These are phyloP conservation scores for Momotus momota DNA, from an alignment of 2,797 vertebrate species.

Conservation along the genomic window DNA sequence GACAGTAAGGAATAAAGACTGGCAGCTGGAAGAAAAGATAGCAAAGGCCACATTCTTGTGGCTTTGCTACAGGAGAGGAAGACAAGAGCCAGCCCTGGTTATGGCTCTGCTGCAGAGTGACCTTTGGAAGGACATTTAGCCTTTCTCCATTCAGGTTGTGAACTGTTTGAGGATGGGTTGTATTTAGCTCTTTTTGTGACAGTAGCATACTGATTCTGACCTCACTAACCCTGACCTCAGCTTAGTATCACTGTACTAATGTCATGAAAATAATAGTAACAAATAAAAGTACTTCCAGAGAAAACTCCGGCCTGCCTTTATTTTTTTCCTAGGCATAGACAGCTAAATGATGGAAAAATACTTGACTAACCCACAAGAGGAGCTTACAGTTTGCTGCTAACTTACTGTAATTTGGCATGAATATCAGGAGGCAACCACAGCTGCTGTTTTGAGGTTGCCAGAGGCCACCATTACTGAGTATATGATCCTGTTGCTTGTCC, in stretches of 20 bases:
- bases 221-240: background rate
- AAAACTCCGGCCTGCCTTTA: background rate
- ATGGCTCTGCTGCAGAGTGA: background rate
- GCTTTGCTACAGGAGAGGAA: background rate
- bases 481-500: background rate
- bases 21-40: background rate
- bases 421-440: background rate
- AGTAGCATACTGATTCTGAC: background rate
- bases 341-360: slow-evolving; percentile 25
- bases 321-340: background rate
- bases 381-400: background rate
- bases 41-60: background rate
- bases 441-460: slow-evolving; percentile 27
- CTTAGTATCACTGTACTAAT: background rate
- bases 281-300: background rate
- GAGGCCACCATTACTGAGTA: background rate
- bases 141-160: background rate
- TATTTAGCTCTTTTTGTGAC: background rate
- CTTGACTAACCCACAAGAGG: background rate
- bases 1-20: background rate
- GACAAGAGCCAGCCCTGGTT: background rate
- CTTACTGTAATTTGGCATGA: slow-evolving; percentile 6
- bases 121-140: background rate
- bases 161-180: background rate
- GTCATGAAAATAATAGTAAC: background rate